Percentiles rank a stretch among this genome's conserved stretches.
Evolutionary conservation across 2,113 vertebrate species (phyloP).

Genomic region (Ceyx cyanopectus): DNA sequence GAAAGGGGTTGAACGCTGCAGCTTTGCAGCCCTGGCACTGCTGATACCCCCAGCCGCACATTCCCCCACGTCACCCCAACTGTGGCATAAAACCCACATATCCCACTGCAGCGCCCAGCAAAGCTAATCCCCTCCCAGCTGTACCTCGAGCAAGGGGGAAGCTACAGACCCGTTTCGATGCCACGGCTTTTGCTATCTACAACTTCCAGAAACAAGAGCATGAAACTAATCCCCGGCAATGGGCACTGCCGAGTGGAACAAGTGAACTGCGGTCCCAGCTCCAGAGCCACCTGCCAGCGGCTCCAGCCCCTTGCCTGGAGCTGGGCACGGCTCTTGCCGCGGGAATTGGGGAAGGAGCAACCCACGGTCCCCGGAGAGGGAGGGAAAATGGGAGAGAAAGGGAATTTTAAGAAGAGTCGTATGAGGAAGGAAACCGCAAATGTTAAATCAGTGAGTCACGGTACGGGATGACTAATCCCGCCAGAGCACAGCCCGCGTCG

Average conservation of each 20-base stretch:
- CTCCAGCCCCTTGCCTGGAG: not conserved
- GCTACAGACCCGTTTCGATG: not conserved
- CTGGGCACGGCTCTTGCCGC: rapidly evolving
- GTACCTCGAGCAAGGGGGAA: not conserved
- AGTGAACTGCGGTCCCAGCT: not conserved
- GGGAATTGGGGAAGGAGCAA: not conserved
- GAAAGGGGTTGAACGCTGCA: not conserved
- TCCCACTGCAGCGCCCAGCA: rapidly evolving
- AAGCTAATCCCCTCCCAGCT: not conserved
- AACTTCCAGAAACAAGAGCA: not conserved
- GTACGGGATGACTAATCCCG: slow-evolving; percentile 35
- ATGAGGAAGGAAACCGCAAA: slow-evolving; percentile 57
- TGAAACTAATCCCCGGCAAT: not conserved
- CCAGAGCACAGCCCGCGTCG: not conserved
- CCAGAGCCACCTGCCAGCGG: not conserved
- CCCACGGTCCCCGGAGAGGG: not conserved
- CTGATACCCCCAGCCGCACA: rapidly evolving
- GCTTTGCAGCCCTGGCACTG: not conserved
- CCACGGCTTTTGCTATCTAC: not conserved
- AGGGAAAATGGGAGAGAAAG: not conserved
- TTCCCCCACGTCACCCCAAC: rapidly evolving
- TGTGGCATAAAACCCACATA: rapidly evolving
- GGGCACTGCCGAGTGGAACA: not conserved
- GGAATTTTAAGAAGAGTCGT: not conserved
- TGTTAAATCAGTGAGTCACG: slow-evolving; percentile 46